Evolutionary conservation across 1,140 invertebrate species (phyloP), one percentile per base, ranked within the genome.

Genomic region (Drosophila grimshawi): DNA sequence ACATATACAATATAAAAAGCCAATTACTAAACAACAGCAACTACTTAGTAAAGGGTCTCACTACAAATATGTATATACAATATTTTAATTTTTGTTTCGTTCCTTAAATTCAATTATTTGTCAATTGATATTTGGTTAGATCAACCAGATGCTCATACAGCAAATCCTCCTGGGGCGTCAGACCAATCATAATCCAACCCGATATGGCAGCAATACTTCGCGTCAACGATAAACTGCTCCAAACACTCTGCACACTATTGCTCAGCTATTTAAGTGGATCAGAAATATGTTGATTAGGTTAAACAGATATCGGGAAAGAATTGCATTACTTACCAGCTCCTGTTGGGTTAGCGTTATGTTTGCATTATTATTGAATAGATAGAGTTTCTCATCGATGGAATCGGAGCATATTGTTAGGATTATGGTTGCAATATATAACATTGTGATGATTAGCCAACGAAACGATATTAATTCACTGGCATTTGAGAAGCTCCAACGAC

Each of bases 381-480:
- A 92, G 32, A 92, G 62, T 62, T 89, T 91, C 62, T 91, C 91
- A 57, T 92, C 91, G 5, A 92, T 90, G 32, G 91, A 91, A 68
- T 92, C 90, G 53, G 91, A 91, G 75, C 91, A 92, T 46, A 92
- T 83, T 29, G 91, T 90, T n/a, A 92, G 67, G 39, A 92, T 92
- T 86, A 92, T 92, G 86, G 92, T 92, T 70, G 90, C 92, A 71
- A 92, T 83, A 59, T 92, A 92, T 57, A 92, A 92, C 92, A 92
- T 92, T 39, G 92, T 90, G 51, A 92, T 91, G 51, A 92, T 92
- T 27, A 92, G 78, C 92, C 90, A 92, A 37, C 91, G 92, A 48
- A 92, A 92, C 35, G 92, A 92, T 48, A 92, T 86, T 52, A 92
- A 63, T 75, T 92, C 92, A 30, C 81, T 80, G 52, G 92, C 90